Base-by-base conservation (phyloP, 2,888 invertebrate species). In the Lomographa bimaculata region DNA sequence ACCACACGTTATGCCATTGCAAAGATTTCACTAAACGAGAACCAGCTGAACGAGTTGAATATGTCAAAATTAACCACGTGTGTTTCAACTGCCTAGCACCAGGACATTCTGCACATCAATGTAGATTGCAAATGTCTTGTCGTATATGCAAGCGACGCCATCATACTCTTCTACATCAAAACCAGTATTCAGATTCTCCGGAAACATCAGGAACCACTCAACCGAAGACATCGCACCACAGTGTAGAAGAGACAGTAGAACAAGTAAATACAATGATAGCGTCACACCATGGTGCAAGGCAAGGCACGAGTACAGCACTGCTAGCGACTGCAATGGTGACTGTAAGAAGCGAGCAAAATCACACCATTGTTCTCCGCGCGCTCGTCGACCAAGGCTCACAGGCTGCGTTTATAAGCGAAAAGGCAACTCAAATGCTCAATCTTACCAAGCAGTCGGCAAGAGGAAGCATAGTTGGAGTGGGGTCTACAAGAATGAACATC, bases 311-410 rank as follows among this genome's bases (percentile, higher is more conserved):
- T 1, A 41, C 18, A 19, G 50, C 45, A 3, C 24, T 61, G 14
- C 23, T 61, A 28, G 60, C 59, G 1, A 61, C 57, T 1, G 57
- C 58, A 9, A 5, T 57, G 6, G 50, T 58, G 3, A 34, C 0
- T 55, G 57, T 9, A 30, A 40, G 3, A 50, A 25, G n/a, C n/a
- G n/a, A n/a, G n/a, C n/a, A n/a, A n/a, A n/a, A n/a, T n/a, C n/a
- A n/a, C n/a, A n/a, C n/a, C 7, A 53, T 30, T 11, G 9, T 36
- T 10, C 33, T 59, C 3, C 50, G 54, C 1, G 54, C 53, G n/a
- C 28, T 57, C 3, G 44, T 60, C 6, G 59, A 59, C 24, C 41
- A 33, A 32, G 60, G 57, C n/a, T 60, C 56, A 7, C 27, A 48
- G 47, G 54, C 46, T 4, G 16, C 24, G 3, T 56, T 55, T 26